Percentiles rank a stretch among this genome's conserved stretches.
These are phyloP conservation scores for Pycnomerus fuliginosus DNA, from an alignment of 2,888 invertebrate species.

Conservation along the genomic window DNA sequence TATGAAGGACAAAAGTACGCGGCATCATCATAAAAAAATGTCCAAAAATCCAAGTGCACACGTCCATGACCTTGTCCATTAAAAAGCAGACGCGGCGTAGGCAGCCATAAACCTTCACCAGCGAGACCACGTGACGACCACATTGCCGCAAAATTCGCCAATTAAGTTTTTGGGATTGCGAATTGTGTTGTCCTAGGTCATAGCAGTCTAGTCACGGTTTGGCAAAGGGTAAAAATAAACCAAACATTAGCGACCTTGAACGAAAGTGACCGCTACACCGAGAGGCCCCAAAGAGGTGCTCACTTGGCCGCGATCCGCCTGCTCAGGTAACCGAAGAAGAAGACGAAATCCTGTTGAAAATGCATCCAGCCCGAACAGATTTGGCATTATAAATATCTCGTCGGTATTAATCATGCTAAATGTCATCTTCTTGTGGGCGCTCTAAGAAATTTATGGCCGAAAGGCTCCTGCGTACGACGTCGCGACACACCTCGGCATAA, in stretches of 20 bases:
- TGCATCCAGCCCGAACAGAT: neutral
- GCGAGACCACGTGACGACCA: slow-evolving; percentile 28
- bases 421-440: slow-evolving; percentile 34
- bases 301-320: slow-evolving; percentile 13
- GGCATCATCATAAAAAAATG: slow-evolving; percentile 11
- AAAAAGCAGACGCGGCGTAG: slow-evolving; percentile 25
- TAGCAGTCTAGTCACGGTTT: slow-evolving; percentile 42
- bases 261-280: slow-evolving; percentile 46
- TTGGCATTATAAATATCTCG: neutral
- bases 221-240: slow-evolving; percentile 48
- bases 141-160: slow-evolving; percentile 32
- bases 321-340: too few species aligned
- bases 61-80: slow-evolving; percentile 37
- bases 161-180: slow-evolving; percentile 38
- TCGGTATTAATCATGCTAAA: slow-evolving; percentile 30
- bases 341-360: neutral
- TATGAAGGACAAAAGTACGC: slow-evolving; percentile 24
- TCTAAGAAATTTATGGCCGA: slow-evolving; percentile 32
- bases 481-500: slow-evolving; percentile 36
- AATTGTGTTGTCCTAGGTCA: slow-evolving; percentile 45
- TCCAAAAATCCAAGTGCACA: slow-evolving; percentile 20
- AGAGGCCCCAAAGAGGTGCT: slow-evolving; percentile 43
- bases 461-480: slow-evolving; percentile 27
- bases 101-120: slow-evolving; percentile 18
- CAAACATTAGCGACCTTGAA: slow-evolving; percentile 46